Evolutionary conservation across 2,113 vertebrate species (phyloP), one percentile per base, ranked within the genome.

Genomic region (Paralichthys olivaceus): DNA sequence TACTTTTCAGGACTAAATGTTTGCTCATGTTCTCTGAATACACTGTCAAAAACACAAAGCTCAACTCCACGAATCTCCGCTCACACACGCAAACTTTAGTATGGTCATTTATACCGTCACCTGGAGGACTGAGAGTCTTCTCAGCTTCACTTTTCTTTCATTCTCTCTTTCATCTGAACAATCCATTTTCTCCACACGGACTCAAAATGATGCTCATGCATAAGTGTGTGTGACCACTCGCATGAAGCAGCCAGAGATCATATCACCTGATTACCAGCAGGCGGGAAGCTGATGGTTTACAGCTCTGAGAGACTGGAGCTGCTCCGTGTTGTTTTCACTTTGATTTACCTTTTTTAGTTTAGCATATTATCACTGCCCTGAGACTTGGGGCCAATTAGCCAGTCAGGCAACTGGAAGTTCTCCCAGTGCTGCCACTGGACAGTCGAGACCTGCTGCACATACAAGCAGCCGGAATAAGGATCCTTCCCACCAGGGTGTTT

Each of bases 311-410:
- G 19, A n/a, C 19, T 53, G 49, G 49, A 53, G 49, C 49, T 53
- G 47, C 47, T 49, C 47, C 20, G 20, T n/a, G 22, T 43, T 62
- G 60, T 64, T 47, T 64, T 64, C 23, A 64, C 40, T 47, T 22
- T 66, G 26, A 66, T 51, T 66, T 66, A 66, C 63, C 45, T 22
- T 20, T 49, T 49, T 65, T 15, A 26, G 26, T 65, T 51, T 13
- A 9, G 37, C 9, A 19, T 51, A 20, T 65, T 65, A 51, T 51
- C 63, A 65, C 9, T 64, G 25, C 5, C 34, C 15, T 34, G 57
- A 59, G n/a, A 43, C 34, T 43, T 8, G 3, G 59, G 59, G 20
- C 34, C 60, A 23, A 62, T 43, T 40, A 62, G n/a, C 61, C 14
- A 4, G 22, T 45, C 62, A 49, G n/a, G 61, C 37, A 9, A 26